Percentiles rank a stretch among this genome's conserved stretches.
Conservation (phyloP, 2,113 vertebrate genomes). For the Epinephelus lanceolatus region DNA sequence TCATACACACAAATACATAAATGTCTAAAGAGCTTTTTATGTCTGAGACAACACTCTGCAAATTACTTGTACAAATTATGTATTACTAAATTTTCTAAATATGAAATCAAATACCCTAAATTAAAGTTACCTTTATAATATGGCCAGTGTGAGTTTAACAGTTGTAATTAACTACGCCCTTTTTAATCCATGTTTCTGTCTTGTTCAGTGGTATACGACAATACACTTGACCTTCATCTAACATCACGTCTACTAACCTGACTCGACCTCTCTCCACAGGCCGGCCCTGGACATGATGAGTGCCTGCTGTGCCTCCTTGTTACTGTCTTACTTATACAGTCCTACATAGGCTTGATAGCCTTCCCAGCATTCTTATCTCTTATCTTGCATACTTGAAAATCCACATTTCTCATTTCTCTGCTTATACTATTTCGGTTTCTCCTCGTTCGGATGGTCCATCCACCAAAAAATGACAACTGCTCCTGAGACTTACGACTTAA, state of each 20-base stretch:
- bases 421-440: not conserved
- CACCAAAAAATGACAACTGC: not conserved
- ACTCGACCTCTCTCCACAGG: conserved; percentile 18
- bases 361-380: not conserved
- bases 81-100: no score
- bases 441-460: not conserved
- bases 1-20: not conserved
- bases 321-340: not conserved
- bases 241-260: conserved; percentile 36
- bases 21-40: no score
- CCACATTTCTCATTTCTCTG: not conserved
- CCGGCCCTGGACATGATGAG: not conserved
- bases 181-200: conserved; percentile 1
- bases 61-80: no score
- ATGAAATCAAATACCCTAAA: no score
- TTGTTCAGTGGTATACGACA: not conserved
- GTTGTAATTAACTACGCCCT: not conserved
- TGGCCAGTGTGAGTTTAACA: not conserved
- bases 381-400: not conserved
- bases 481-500: not conserved
- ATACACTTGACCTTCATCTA: conserved; percentile 46
- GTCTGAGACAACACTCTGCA: no score
- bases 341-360: not conserved
- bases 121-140: not conserved
- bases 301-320: not conserved